Conservation (phyloP, 1,140 invertebrate genomes). For the Nasonia longicornis region DNA sequence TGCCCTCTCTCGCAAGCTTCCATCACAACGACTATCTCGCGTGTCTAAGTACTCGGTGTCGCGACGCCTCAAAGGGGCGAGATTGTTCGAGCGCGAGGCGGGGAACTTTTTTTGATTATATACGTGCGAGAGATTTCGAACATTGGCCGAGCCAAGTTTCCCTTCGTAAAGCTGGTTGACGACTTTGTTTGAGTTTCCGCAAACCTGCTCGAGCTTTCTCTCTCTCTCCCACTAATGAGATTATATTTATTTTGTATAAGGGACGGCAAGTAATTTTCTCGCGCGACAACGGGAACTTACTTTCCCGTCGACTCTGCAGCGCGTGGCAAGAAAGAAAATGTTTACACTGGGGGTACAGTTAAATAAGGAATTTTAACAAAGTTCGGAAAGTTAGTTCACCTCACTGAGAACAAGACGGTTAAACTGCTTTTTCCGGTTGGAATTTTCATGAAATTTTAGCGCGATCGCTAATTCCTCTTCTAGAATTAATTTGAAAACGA, state of each 20-base stretch:
- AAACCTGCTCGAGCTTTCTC: not conserved
- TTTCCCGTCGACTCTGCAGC: not conserved
- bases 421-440: too few relatives aligned
- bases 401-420: too few relatives aligned
- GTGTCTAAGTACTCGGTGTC: too few relatives aligned
- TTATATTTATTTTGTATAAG: not conserved
- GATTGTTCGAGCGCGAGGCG: too few relatives aligned
- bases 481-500: too few relatives aligned
- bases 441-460: not conserved
- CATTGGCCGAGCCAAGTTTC: not conserved
- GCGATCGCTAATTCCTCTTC: too few relatives aligned
- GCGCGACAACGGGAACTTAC: not conserved
- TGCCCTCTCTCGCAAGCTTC: not conserved
- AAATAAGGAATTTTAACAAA: not conserved
- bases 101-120: not conserved
- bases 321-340: not conserved
- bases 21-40: too few relatives aligned
- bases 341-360: not conserved
- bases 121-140: not conserved
- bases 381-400: not conserved
- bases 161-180: not conserved
- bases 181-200: not conserved
- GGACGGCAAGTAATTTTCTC: not conserved
- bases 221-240: not conserved
- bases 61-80: too few relatives aligned